Conservation (phyloP, 2,797 vertebrate genomes). For the Nannoperca obscura region DNA sequence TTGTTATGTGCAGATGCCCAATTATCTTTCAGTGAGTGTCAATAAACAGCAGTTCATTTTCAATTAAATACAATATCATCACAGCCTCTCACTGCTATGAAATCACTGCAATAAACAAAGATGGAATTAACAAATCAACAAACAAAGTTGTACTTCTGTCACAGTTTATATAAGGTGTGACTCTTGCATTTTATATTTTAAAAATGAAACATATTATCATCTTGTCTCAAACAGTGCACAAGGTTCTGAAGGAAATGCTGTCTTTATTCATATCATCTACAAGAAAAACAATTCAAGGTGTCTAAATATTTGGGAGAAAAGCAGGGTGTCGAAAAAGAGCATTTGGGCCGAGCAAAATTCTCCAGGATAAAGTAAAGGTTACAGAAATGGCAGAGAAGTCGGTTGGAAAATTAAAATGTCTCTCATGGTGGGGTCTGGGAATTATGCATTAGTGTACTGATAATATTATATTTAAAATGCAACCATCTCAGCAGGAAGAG, state of each 20-base stretch:
- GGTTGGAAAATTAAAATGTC: conserved; percentile 4
- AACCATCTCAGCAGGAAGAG: conserved; percentile 44
- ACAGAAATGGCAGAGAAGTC: conserved; percentile 20
- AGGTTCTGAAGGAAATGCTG: not conserved
- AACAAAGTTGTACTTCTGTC: not conserved
- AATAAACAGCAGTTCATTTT: conserved; percentile 6
- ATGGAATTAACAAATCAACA: not conserved
- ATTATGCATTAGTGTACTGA: conserved; percentile 40
- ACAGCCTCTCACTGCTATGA: not conserved
- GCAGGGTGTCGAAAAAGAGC: not conserved
- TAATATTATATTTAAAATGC: conserved; percentile 66
- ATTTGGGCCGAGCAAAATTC: not conserved
- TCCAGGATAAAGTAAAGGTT: conserved; percentile 21
- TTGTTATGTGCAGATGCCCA: conserved; percentile 2
- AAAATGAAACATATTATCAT: not conserved
- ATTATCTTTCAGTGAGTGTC: conserved; percentile 21
- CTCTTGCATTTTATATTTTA: not conserved
- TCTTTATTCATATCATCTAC: not conserved
- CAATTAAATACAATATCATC: conserved; percentile 23
- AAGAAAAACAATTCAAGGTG: not conserved
- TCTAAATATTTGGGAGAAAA: not conserved
- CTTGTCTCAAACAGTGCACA: not conserved
- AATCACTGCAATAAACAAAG: conserved; percentile 13
- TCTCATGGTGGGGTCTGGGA: conserved; percentile 36
- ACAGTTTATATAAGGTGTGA: not conserved